Base-by-base conservation (phyloP, 2,888 invertebrate species). In the Troglohyphantes excavatus region DNA sequence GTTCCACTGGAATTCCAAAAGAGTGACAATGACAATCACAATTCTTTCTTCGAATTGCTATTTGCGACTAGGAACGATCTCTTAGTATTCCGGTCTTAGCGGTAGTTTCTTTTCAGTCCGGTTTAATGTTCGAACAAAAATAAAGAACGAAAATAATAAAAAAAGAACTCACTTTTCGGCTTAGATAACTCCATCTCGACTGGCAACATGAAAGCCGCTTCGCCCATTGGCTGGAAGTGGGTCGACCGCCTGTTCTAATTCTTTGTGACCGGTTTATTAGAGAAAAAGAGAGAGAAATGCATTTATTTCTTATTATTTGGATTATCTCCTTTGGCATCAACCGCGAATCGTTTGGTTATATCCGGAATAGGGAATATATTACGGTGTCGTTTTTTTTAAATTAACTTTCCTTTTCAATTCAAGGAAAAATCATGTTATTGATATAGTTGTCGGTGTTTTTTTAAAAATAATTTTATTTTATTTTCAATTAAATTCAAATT, bases 181-280 rank as follows among this genome's bases (percentile, higher is more conserved):
- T 65, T 23, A 61, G 23, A 61, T 19, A 26, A 26, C 65, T 65
- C 23, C 26, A 11, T 17, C 11, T 21, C 23, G 23, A 19, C 65
- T 65, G 65, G 65, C 65, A 26, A 65, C 65, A 23, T 17, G 26
- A 61, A 61, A 72, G 46, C n/a, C 39, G 72, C 46, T 27, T 72
- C 33, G 29, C 65, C 29, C 72, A 68, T 46, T 33, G 29, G 27
- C 19, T 13, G 26, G 29, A 81, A 81, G 33, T 81, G 67, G 81
- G 81, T 88, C 87, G 27, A 21, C 33, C 46, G 67, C 46, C 46
- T 72, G 87, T 88, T 73, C 87, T 81, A 46, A 81, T 88, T 88
- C 87, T 39, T 75, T 33, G 59, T 81, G 87, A 88, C 87, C 87
- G 87, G 87, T 88, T 88, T 88, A 70, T 59, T 3, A n/a, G 7